Evolutionary conservation across 2,797 vertebrate species (phyloP).

Genomic region (Streptopelia turtur): DNA sequence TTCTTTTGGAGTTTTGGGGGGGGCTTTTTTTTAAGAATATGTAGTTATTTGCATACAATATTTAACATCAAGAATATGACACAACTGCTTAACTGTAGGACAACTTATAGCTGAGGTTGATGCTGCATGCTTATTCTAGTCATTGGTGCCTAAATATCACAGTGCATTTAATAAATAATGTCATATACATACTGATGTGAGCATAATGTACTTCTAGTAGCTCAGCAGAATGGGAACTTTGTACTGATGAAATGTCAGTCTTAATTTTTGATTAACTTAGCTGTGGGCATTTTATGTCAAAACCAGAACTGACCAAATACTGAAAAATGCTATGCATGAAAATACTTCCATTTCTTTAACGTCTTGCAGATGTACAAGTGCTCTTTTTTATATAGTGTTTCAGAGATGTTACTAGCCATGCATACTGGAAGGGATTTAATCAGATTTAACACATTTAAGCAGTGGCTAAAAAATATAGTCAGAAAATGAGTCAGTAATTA

Average conservation of each 20-base stretch:
- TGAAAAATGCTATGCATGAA: neutral
- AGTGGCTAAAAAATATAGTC: neutral
- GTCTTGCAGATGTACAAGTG: neutral
- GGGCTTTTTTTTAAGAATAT: neutral
- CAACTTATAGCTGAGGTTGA: neutral
- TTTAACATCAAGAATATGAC: slow-evolving; percentile 20
- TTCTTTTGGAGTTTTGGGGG: neutral
- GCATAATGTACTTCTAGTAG: slow-evolving; percentile 47
- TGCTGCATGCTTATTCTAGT: slow-evolving; percentile 27
- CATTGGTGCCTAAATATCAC: slow-evolving; percentile 40
- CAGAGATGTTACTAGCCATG: neutral
- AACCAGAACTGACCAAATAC: slow-evolving; percentile 20
- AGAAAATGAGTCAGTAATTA: neutral
- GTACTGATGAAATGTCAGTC: slow-evolving; percentile 50
- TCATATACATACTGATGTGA: slow-evolving; percentile 61
- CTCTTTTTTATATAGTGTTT: neutral
- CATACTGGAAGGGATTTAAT: neutral
- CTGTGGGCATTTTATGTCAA: slow-evolving; percentile 62
- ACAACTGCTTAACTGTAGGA: neutral
- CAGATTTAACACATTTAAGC: neutral
- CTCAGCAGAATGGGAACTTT: slow-evolving; percentile 53
- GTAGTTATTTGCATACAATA: neutral
- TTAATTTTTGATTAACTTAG: slow-evolving; percentile 59
- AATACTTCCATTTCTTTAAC: slow-evolving; percentile 10
- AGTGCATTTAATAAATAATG: slow-evolving; percentile 29